These are phyloP conservation scores for Papilio glaucus DNA, from an alignment of 1,140 invertebrate genomes.

Conservation along the genomic window DNA sequence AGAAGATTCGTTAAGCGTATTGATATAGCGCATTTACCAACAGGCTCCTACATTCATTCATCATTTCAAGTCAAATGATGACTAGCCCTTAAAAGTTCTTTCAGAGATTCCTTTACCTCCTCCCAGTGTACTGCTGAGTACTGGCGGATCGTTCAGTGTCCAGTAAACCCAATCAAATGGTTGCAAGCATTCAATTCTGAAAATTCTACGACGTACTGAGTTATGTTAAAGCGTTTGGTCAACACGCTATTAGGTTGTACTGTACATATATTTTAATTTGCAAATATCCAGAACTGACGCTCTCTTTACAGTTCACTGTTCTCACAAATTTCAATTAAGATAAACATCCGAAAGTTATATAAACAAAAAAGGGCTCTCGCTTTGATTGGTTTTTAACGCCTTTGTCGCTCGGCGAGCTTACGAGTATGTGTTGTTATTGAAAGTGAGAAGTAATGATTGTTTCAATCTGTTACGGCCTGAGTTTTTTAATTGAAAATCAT, in stretches of 20 bases:
- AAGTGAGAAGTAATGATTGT: constrained; percentile 30
- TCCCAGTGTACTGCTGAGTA: background rate
- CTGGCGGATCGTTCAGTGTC: background rate
- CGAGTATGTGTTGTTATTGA: background rate
- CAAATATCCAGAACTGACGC: background rate
- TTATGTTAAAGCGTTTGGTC: background rate
- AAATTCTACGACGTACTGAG: background rate
- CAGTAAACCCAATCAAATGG: background rate
- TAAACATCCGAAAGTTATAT: constrained; percentile 25
- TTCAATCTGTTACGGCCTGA: background rate
- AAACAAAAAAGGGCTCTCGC: constrained; percentile 27
- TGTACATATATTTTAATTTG: constrained; percentile 2
- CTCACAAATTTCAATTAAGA: constrained; percentile 35
- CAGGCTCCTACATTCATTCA: no score
- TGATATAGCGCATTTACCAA: no score
- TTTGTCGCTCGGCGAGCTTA: constrained; percentile 17
- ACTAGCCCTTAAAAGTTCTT: no score
- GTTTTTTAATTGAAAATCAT: constrained; percentile 30
- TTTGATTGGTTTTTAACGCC: constrained; percentile 32
- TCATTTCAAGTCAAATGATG: no score
- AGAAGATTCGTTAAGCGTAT: no score
- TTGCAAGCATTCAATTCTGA: background rate
- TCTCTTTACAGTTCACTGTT: constrained; percentile 20
- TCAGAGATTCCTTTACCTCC: no score
- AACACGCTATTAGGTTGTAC: background rate